A percentile compares a stretch with the other conserved stretches of the same genome.
Evolutionary conservation across 2,797 vertebrate genomes (phyloP).

Genomic region (Diplodus sargus): DNA sequence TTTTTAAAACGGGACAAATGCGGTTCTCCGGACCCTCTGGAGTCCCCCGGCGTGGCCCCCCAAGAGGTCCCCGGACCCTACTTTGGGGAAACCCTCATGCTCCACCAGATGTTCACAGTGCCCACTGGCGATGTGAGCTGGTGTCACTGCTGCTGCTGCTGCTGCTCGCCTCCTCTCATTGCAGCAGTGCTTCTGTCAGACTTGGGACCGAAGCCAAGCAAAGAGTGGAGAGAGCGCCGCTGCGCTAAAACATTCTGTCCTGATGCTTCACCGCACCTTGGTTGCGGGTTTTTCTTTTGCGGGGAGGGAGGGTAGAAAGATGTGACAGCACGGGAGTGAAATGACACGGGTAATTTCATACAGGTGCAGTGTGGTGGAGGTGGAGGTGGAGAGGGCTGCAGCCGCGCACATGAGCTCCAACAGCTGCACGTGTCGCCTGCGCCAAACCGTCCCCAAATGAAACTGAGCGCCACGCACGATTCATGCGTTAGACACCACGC

Average conservation of each 20-base stretch:
- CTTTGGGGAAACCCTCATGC: conserved; percentile 49
- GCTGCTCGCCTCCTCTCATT: conserved; percentile 38
- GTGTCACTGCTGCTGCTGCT: conserved; percentile 43
- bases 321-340: background rate
- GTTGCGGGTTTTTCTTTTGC: conserved; percentile 8
- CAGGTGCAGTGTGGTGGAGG: conserved; percentile 46
- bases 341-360: conserved; percentile 10
- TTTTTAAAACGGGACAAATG: background rate
- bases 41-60: background rate
- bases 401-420: conserved; percentile 11
- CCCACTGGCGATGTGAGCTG: conserved; percentile 54
- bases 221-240: conserved; percentile 43
- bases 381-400: background rate
- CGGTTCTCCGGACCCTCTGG: background rate
- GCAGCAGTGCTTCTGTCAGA: conserved; percentile 65
- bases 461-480: background rate
- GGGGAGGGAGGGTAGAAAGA: too few relatives aligned
- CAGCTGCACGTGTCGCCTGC: conserved; percentile 9
- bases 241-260: conserved; percentile 59
- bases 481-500: background rate
- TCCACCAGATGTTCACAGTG: conserved; percentile 56
- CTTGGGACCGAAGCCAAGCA: conserved; percentile 69
- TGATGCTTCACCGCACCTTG: conserved; percentile 40
- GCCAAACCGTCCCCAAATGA: background rate
- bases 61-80: conserved; percentile 21